Conservation (phyloP, 30 jellyfish, hydroid and myxozoan species). For the Pseudorhiza aurosa region DNA sequence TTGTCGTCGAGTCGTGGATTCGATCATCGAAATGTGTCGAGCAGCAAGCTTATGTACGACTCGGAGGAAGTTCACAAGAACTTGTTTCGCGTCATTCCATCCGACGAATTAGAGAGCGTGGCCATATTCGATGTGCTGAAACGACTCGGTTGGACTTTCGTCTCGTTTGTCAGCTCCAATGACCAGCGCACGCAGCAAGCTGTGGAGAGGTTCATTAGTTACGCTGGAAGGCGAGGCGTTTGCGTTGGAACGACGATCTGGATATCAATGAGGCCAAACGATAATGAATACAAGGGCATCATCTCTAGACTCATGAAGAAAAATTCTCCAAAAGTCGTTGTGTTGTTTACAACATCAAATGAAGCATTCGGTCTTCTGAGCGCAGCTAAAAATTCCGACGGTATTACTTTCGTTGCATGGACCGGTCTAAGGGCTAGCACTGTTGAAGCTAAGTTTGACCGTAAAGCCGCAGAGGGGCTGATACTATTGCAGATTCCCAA, state of each 20-base stretch:
- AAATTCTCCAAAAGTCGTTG: constrained; percentile 32
- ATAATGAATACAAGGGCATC: constrained; percentile 5
- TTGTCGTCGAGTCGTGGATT: constrained; percentile 1
- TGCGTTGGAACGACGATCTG: constrained; percentile 30
- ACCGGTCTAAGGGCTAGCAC: constrained; percentile 29
- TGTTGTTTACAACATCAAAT: constrained; percentile 34
- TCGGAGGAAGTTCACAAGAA: constrained; percentile 9
- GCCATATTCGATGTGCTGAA: constrained; percentile 52
- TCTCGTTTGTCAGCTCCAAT: constrained; percentile 36
- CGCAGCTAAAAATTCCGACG: constrained; percentile 27
- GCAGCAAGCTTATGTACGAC: not conserved
- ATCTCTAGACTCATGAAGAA: not conserved
- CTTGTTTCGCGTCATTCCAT: constrained; percentile 74
- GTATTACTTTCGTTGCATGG: constrained; percentile 38
- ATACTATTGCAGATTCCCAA: constrained; percentile 27
- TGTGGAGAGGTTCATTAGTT: constrained; percentile 8
- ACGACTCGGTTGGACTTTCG: constrained; percentile 59
- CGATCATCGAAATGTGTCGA: not conserved
- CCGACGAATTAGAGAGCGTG: constrained; percentile 43
- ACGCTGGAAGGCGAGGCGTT: constrained; percentile 19
- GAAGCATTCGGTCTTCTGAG: constrained; percentile 54
- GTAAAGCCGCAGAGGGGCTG: constrained; percentile 59
- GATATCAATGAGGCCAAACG: constrained; percentile 16
- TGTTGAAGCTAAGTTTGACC: constrained; percentile 5
- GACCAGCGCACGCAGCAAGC: constrained; percentile 35